Evolutionary conservation across 2,888 invertebrate species (phyloP).

Genomic region (Agriopis marginaria): DNA sequence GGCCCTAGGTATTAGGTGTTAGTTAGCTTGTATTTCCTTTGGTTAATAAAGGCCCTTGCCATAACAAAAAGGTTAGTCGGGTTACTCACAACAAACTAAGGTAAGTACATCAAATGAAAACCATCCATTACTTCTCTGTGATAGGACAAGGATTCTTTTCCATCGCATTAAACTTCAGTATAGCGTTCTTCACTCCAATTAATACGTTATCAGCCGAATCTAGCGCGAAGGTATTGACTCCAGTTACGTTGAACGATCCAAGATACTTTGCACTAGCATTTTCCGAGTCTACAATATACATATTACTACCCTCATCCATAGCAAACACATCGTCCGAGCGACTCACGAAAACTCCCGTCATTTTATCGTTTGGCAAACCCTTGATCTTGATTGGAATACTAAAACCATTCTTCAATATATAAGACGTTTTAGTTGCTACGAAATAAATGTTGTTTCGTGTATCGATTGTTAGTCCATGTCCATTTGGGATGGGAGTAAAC

Average conservation of each 20-base stretch:
- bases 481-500: conserved; percentile 73
- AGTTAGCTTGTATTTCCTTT: not conserved
- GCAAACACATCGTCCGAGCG: conserved; percentile 73
- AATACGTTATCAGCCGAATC: conserved; percentile 76
- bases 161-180: conserved; percentile 69
- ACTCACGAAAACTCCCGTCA: conserved; percentile 75
- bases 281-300: conserved; percentile 69
- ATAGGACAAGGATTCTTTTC: conserved; percentile 70
- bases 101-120: not conserved
- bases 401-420: conserved; percentile 67
- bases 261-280: conserved; percentile 66
- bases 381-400: conserved; percentile 74
- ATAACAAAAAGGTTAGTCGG: not conserved
- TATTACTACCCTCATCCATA: conserved; percentile 77
- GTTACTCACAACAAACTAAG: conserved; percentile 22
- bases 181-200: conserved; percentile 71
- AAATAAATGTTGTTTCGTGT: conserved; percentile 77
- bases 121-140: conserved; percentile 53
- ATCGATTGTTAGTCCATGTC: conserved; percentile 76
- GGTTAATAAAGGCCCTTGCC: not conserved
- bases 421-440: conserved; percentile 74
- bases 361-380: conserved; percentile 71
- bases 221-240: conserved; percentile 77
- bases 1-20: not conserved
- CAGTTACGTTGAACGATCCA: conserved; percentile 67